These are phyloP conservation scores for Potamilus streckersoni DNA, from an alignment of 1,140 invertebrate genomes.

Conservation along the genomic window DNA sequence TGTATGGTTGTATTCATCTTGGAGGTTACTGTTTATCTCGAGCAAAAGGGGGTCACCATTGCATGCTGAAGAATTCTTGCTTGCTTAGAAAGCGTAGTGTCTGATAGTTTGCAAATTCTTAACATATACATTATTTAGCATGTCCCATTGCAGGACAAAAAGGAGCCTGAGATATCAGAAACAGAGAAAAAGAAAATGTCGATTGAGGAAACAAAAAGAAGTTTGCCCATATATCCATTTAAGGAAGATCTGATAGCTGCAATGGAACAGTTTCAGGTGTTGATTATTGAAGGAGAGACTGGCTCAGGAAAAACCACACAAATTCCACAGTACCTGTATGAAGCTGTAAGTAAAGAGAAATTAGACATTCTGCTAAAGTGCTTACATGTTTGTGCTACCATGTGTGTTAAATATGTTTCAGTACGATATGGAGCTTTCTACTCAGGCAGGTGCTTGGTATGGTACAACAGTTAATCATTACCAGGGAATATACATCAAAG, in stretches of 20 bases:
- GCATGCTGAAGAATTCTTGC: no score
- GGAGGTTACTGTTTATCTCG: no score
- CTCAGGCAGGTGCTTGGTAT: no score
- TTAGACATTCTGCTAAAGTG: no score
- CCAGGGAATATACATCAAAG: no score
- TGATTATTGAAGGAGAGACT: conserved; percentile 97
- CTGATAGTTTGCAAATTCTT: not conserved
- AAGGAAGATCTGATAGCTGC: conserved; percentile 89
- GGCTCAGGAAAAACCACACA: conserved; percentile 99
- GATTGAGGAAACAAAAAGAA: conserved; percentile 92
- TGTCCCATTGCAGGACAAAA: conserved; percentile 39
- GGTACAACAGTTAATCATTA: no score
- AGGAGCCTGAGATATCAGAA: conserved; percentile 65
- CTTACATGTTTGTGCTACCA: no score
- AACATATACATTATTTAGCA: not conserved
- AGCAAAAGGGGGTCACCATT: no score
- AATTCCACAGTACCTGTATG: conserved; percentile 96
- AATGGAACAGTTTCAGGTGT: conserved; percentile 81
- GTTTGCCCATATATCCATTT: conserved; percentile 95
- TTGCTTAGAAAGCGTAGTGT: no score
- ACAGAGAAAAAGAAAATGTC: conserved; percentile 81
- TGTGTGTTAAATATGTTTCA: no score
- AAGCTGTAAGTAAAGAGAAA: conserved; percentile 79
- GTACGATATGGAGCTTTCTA: no score
- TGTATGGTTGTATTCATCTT: no score